Base-by-base conservation (phyloP, 2,113 vertebrate genomes). In the Lophius piscatorius region DNA sequence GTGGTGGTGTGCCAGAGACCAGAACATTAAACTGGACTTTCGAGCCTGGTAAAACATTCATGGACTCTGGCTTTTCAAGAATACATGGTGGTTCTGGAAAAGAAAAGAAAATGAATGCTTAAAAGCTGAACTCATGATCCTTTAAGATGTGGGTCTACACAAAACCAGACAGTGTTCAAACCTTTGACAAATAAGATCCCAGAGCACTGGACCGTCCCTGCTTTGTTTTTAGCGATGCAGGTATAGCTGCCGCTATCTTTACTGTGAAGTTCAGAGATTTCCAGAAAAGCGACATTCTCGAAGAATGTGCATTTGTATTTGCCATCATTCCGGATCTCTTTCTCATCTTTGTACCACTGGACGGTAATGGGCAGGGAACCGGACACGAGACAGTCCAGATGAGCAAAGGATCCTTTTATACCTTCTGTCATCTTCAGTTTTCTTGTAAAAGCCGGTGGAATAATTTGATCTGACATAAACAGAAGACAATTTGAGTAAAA, bases 291-390 rank as follows among this genome's bases (percentile, higher is more conserved):
- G 9, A 94, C 95, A 51, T 96, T 98, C 82, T 99, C 97, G 84
- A 96, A 95, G 79, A 98, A 98, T 49, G 95, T 96, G 78, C 93
- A 94, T 87, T 98, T 98, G 81, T 96, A 87, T 75, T 94, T 98
- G 39, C 95, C 93, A 74, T 91, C 93, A 29, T 92, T 78, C 71
- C 89, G 78, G 79, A 99, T 91, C 87, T 96, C 94, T 68, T 90
- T 92, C 56, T 95, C 92, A 0, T 98, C 94, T 87, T 95, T 98
- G 81, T 93, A 97, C 97, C 97, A 99, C 3, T 93, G 93, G 40
- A 98, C 88, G 56, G 85, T 94, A 83, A 99, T 95, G 2, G 97
- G 97, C 83, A 98, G 92, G 0, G 97, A 99, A 38, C 97, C 97
- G 48, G 96, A 94, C 20, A 98, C 93, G 54, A 98, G 95, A 61